Conservation (phyloP, 2,797 vertebrate genomes). For the Epinephelus awoara region DNA sequence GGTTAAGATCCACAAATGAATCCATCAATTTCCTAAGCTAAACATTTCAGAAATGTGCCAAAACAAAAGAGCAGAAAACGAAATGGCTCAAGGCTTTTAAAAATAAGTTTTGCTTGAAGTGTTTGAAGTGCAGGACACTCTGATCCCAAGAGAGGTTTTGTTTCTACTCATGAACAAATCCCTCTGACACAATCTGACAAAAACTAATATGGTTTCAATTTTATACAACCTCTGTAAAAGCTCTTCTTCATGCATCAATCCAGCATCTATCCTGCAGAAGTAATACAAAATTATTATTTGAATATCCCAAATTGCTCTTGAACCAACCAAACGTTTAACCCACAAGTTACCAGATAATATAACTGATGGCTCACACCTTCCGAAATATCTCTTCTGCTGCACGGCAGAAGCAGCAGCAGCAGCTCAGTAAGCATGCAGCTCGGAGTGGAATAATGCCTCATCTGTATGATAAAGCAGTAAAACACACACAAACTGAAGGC, state of each 20-base stretch:
- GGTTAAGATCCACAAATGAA: too few species aligned
- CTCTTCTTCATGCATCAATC: conserved; percentile 6
- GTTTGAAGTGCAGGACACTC: conserved; percentile 1
- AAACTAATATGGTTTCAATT: conserved; percentile 10
- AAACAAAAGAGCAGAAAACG: background rate
- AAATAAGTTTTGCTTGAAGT: too few species aligned
- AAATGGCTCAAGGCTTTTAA: background rate
- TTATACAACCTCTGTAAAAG: conserved; percentile 1
- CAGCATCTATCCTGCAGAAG: background rate
- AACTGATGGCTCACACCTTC: background rate
- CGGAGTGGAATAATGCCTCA: conserved; percentile 18
- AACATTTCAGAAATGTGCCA: background rate
- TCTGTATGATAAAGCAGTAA: conserved; percentile 28
- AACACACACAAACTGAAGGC: conserved; percentile 28
- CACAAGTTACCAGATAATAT: background rate
- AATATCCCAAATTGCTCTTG: background rate
- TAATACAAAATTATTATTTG: background rate
- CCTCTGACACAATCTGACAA: background rate
- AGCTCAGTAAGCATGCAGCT: background rate
- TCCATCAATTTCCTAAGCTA: too few species aligned
- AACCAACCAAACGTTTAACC: background rate
- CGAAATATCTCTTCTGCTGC: background rate
- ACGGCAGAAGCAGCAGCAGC: background rate
- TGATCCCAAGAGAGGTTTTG: conserved; percentile 9
- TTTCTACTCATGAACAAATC: conserved; percentile 6